Evolutionary conservation across 2,797 vertebrate species (phyloP).

Genomic region (Spea hammondii): DNA sequence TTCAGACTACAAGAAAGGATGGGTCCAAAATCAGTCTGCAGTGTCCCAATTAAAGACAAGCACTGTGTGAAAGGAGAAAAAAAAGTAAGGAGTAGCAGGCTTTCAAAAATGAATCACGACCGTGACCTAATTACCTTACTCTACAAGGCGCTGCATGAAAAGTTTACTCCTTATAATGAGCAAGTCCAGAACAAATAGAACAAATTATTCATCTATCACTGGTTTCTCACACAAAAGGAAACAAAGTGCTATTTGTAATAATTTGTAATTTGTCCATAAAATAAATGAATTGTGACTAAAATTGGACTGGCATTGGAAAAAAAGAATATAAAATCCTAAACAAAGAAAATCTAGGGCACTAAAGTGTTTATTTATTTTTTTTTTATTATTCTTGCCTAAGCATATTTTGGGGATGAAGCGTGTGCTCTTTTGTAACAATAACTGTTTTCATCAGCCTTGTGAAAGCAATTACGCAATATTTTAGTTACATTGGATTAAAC

Average conservation of each 20-base stretch:
- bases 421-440: too few relatives aligned
- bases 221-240: not conserved
- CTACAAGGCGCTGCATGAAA: not conserved
- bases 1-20: not conserved
- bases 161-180: not conserved
- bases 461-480: too few relatives aligned
- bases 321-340: too few relatives aligned
- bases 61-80: conserved; percentile 1
- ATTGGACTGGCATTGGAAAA: not conserved
- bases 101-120: conserved; percentile 40
- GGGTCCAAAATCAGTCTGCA: conserved; percentile 1
- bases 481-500: too few relatives aligned
- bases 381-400: too few relatives aligned
- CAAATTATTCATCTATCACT: not conserved
- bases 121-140: conserved; percentile 29
- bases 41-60: conserved; percentile 21
- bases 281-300: too few relatives aligned
- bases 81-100: not conserved
- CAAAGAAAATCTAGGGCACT: too few relatives aligned
- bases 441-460: too few relatives aligned
- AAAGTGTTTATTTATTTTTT: too few relatives aligned
- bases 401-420: too few relatives aligned
- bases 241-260: not conserved
- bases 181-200: not conserved
- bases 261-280: not conserved